Conservation (phyloP, 2,113 vertebrate genomes). For the Pollachius pollachius region DNA sequence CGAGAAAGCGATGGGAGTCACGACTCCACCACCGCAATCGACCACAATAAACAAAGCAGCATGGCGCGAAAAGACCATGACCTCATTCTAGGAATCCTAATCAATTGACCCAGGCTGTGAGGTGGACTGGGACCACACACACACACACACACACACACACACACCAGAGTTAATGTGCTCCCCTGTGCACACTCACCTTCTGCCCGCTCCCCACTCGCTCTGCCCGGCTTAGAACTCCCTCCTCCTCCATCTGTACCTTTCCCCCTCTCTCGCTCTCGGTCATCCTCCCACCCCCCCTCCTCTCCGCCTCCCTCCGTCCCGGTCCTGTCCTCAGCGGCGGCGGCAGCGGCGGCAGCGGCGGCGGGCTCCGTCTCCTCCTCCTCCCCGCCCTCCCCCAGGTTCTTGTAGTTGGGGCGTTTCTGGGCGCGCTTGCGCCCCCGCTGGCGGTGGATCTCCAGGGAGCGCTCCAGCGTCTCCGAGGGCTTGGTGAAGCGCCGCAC, state of each 20-base stretch:
- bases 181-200: constrained; percentile 82
- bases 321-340: constrained; percentile 60
- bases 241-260: constrained; percentile 85
- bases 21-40: too few relatives aligned
- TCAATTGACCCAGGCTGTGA: too few relatives aligned
- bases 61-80: too few relatives aligned
- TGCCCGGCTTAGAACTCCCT: constrained; percentile 80
- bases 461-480: constrained; percentile 88
- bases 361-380: constrained; percentile 77
- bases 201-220: constrained; percentile 87
- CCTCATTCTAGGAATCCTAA: too few relatives aligned
- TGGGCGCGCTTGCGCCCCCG: constrained; percentile 87
- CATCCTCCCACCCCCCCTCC: constrained; percentile 54
- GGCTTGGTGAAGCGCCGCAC: constrained; percentile 93
- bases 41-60: too few relatives aligned
- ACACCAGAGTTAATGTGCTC: constrained; percentile 23
- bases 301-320: constrained; percentile 63
- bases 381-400: constrained; percentile 95
- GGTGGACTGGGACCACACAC: constrained; percentile 4
- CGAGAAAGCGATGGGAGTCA: too few relatives aligned
- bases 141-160: constrained; percentile 23
- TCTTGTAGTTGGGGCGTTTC: constrained; percentile 98
- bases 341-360: constrained; percentile 7
- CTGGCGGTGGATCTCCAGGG: constrained; percentile 92
- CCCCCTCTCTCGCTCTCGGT: constrained; percentile 83